These are phyloP conservation scores for Numida meleagris DNA, from an alignment of 2,113 vertebrate genomes.

Conservation along the genomic window DNA sequence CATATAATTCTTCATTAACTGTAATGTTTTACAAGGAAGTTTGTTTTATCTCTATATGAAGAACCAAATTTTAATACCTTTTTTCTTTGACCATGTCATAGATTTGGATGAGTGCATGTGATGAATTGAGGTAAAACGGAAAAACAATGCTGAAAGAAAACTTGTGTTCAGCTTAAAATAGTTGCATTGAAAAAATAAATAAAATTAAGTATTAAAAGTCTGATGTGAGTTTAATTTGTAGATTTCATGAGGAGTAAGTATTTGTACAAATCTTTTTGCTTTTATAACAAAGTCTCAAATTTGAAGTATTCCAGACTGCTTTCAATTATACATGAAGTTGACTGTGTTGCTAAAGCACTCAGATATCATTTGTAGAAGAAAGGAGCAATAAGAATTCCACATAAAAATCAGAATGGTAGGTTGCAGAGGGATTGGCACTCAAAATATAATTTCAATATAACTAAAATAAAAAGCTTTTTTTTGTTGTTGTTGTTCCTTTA, in stretches of 20 bases:
- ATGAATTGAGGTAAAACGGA: constrained; percentile 30
- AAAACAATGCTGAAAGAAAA: neutral
- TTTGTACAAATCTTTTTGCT: constrained; percentile 15
- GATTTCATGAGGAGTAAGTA: constrained; percentile 21
- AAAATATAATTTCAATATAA: neutral
- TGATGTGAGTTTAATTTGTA: constrained; percentile 42
- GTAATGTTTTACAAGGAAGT: neutral
- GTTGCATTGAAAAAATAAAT: constrained; percentile 33
- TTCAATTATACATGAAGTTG: neutral
- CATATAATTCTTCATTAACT: neutral
- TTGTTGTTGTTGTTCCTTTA: neutral
- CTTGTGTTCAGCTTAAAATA: neutral
- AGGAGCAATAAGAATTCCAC: neutral
- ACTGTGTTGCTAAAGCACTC: constrained; percentile 14
- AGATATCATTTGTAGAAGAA: neutral
- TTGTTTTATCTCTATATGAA: constrained; percentile 25
- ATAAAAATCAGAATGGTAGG: neutral
- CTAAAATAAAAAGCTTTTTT: neutral
- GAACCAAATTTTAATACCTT: constrained; percentile 17
- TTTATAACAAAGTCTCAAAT: constrained; percentile 10
- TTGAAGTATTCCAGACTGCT: constrained; percentile 2
- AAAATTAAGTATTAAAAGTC: constrained; percentile 13
- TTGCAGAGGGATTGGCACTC: neutral
- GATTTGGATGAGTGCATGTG: neutral
- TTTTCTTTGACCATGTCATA: constrained; percentile 4